These are phyloP conservation scores for Marisa cornuarietis DNA, from an alignment of 1,140 invertebrate species.

Conservation along the genomic window DNA sequence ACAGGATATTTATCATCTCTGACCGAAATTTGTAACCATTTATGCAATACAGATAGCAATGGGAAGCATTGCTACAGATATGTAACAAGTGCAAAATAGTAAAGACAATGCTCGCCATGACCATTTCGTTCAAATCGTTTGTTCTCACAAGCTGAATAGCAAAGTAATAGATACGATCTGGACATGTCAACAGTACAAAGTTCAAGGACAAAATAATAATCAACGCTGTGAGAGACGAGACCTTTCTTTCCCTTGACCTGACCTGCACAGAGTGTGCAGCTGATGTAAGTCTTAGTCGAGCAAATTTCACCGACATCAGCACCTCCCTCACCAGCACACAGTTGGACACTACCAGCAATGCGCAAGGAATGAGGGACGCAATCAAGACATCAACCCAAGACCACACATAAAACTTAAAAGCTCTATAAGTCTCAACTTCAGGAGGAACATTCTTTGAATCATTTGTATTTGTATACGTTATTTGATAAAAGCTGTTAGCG, in stretches of 20 bases:
- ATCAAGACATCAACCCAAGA: constrained; percentile 37
- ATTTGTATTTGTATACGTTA: no score
- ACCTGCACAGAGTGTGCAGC: neutral
- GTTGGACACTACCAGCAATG: neutral
- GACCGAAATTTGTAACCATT: no score
- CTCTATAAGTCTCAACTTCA: neutral
- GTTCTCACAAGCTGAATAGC: no score
- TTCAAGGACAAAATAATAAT: constrained; percentile 35
- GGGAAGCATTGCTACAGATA: no score
- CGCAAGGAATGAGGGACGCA: neutral
- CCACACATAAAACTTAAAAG: constrained; percentile 26
- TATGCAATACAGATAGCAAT: no score
- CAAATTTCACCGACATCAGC: neutral
- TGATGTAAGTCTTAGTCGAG: no score
- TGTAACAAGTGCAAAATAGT: no score
- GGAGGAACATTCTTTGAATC: no score
- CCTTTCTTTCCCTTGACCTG: neutral
- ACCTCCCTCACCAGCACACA: neutral
- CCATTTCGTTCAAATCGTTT: no score
- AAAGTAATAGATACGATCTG: neutral
- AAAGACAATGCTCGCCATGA: no score
- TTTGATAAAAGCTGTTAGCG: no score
- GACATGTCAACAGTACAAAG: constrained; percentile 31
- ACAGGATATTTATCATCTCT: no score
- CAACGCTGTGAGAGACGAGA: constrained; percentile 26